These are phyloP conservation scores for Rissa tridactyla DNA, from an alignment of 2,113 vertebrate species.

Conservation along the genomic window DNA sequence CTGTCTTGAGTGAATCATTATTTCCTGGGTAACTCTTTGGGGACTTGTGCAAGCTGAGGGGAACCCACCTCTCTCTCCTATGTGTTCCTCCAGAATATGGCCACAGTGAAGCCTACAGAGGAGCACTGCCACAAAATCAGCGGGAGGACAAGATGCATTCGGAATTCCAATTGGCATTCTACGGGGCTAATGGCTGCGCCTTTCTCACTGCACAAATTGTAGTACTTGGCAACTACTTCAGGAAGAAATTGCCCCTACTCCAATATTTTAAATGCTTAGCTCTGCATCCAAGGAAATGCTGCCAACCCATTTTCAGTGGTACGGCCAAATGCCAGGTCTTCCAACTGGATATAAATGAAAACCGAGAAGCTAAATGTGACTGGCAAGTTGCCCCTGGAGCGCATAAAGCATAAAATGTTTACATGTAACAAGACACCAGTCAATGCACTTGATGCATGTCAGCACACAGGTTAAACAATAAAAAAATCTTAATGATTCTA, in stretches of 20 bases:
- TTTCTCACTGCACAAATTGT: neutral
- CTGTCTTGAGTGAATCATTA: neutral
- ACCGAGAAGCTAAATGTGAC: neutral
- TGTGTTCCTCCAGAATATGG: neutral
- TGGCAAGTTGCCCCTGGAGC: neutral
- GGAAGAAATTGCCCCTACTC: neutral
- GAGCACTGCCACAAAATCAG: neutral
- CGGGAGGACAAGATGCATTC: neutral
- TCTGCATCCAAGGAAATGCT: neutral
- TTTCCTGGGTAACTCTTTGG: neutral
- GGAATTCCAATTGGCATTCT: neutral
- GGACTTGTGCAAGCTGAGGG: neutral
- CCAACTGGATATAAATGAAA: conserved; percentile 3
- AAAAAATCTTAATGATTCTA: neutral
- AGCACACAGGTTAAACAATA: neutral
- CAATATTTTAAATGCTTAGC: conserved; percentile 7
- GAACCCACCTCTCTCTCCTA: neutral
- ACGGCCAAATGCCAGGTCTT: neutral
- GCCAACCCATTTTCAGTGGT: neutral
- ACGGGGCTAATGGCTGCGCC: neutral
- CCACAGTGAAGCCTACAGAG: neutral
- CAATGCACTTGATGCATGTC: neutral
- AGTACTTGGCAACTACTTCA: neutral
- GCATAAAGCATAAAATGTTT: neutral
- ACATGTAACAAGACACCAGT: neutral